Percentiles rank a stretch among this genome's conserved stretches.
These are phyloP conservation scores for Crotalus horridus DNA, from an alignment of 2,113 vertebrate species.

Conservation along the genomic window DNA sequence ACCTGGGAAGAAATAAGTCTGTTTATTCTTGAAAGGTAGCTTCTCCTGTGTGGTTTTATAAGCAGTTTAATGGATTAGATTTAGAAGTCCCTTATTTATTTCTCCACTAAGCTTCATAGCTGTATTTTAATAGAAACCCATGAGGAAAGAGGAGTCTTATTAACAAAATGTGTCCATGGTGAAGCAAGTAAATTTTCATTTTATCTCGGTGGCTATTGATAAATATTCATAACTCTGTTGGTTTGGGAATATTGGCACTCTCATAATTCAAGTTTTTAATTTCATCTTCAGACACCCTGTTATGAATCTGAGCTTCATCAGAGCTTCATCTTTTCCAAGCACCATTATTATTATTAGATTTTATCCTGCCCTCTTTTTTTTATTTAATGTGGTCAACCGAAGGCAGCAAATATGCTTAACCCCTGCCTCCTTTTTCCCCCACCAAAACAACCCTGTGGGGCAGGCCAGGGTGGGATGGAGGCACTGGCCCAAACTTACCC, in stretches of 20 bases:
- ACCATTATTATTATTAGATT: neutral
- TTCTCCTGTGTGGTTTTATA: neutral
- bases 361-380: neutral
- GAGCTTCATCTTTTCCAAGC: neutral
- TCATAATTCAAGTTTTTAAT: slow-evolving; percentile 20
- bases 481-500: neutral
- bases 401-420: neutral
- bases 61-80: neutral
- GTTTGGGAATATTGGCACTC: neutral
- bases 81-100: slow-evolving; percentile 1
- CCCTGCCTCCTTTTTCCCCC: neutral
- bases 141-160: neutral
- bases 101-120: neutral
- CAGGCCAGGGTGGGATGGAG: neutral
- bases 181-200: slow-evolving; percentile 24
- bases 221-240: slow-evolving; percentile 41
- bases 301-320: slow-evolving; percentile 1
- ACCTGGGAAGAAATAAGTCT: neutral
- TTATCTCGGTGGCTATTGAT: slow-evolving; percentile 24
- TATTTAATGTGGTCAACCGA: neutral
- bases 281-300: neutral
- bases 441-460: neutral
- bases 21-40: neutral
- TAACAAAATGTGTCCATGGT: slow-evolving; percentile 14
- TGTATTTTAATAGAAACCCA: slow-evolving; percentile 1